A percentile compares a stretch with the other conserved stretches of the same genome.
phyloP scores from a whole-genome alignment of 2,888 invertebrate genomes.

The Hypselothyrea guttata region DNA sequence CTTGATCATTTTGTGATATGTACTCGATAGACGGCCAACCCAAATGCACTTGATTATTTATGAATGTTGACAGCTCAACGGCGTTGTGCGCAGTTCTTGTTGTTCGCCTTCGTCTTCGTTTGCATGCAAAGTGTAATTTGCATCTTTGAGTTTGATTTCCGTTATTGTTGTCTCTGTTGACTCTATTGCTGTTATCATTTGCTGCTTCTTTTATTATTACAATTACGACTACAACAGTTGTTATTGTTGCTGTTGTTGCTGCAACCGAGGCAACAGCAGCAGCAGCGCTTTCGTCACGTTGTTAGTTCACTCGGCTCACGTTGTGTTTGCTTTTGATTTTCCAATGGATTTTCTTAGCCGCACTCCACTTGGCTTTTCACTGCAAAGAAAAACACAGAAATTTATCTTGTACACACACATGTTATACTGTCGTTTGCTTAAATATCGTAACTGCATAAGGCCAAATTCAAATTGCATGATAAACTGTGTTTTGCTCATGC shows the following conservation, averaged over 20 bases:
- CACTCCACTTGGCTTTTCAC: conserved; percentile 37
- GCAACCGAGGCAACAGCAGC: conserved; percentile 48
- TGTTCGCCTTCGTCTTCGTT: conserved; percentile 40
- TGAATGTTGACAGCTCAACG: neutral
- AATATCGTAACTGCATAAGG: conserved; percentile 22
- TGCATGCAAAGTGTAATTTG: conserved; percentile 75
- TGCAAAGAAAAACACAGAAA: conserved; percentile 32
- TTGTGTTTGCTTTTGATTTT: conserved; percentile 63
- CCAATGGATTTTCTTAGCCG: conserved; percentile 29
- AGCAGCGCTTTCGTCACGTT: conserved; percentile 55
- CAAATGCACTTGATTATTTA: conserved; percentile 9
- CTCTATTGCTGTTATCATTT: conserved; percentile 52
- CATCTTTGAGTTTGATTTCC: conserved; percentile 69
- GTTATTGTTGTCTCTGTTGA: conserved; percentile 42
- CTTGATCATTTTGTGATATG: conserved; percentile 79
- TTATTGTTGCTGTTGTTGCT: conserved; percentile 22
- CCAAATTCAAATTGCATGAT: conserved; percentile 58
- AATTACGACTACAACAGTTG: conserved; percentile 18
- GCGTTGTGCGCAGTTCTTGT: neutral
- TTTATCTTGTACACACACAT: conserved; percentile 22
- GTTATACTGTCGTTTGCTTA: conserved; percentile 20
- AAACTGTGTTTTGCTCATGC: conserved; percentile 24
- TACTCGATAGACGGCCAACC: conserved; percentile 12
- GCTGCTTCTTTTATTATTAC: conserved; percentile 41
- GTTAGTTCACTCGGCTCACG: conserved; percentile 11